Evolutionary conservation across 2,113 vertebrate species (phyloP).

Genomic region (Hemiprocne comata): DNA sequence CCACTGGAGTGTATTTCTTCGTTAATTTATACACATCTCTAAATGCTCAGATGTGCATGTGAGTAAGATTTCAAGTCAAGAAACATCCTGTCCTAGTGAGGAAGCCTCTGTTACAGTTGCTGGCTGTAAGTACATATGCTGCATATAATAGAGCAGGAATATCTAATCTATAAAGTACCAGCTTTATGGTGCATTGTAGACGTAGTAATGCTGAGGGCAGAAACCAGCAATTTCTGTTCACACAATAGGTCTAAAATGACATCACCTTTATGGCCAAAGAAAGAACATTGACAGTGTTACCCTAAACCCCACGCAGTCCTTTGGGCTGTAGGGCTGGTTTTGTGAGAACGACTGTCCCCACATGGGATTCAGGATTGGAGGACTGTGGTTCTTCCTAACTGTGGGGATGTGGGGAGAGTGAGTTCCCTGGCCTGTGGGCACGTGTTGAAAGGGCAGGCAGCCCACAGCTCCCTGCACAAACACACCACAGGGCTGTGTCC

Average conservation of each 20-base stretch:
- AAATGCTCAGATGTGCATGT: not conserved
- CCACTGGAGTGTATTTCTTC: not conserved
- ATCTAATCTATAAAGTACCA: not conserved
- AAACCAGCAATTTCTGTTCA: not conserved
- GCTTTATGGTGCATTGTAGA: not conserved
- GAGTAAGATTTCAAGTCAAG: not conserved
- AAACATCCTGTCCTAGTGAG: not conserved
- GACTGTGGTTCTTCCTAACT: not conserved
- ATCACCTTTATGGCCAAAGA: not conserved
- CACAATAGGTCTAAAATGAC: not conserved
- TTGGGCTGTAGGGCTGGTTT: not conserved
- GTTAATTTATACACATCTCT: not conserved
- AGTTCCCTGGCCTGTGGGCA: no score
- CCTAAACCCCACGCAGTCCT: not conserved
- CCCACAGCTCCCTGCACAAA: not conserved
- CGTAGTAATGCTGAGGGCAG: not conserved
- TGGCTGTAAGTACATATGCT: not conserved
- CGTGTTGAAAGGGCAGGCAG: not conserved
- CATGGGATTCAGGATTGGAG: not conserved
- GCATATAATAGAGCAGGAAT: not conserved
- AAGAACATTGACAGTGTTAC: not conserved
- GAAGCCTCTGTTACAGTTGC: not conserved
- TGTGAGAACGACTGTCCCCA: not conserved
- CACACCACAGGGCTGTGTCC: no score
- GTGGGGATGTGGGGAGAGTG: not conserved